Percentiles rank a stretch among this genome's conserved stretches.
Evolutionary conservation across 2,113 vertebrate genomes (phyloP).

Genomic region (Ctenomys sociabilis): DNA sequence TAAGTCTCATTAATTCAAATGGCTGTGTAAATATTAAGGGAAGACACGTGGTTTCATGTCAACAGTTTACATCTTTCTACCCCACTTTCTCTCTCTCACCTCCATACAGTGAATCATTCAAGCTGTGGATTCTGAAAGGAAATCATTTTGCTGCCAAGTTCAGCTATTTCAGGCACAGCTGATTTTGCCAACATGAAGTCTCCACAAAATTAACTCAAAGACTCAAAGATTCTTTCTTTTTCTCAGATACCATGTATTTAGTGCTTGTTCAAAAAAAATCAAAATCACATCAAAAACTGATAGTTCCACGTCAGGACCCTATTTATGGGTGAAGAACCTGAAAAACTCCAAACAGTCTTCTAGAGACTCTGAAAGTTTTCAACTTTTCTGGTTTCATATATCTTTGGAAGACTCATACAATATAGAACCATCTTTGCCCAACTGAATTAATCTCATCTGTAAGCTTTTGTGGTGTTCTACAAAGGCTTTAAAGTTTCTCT

Average conservation of each 20-base stretch:
- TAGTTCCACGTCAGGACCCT: constrained; percentile 62
- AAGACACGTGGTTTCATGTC: background rate
- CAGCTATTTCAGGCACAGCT: background rate
- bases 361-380: constrained; percentile 65
- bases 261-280: constrained; percentile 44
- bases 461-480: constrained; percentile 83
- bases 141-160: background rate
- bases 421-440: constrained; percentile 74
- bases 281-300: constrained; percentile 54
- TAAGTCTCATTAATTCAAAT: constrained; percentile 67
- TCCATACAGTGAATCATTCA: background rate
- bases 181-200: constrained; percentile 59
- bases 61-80: background rate
- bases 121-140: constrained; percentile 15
- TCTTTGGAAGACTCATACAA: constrained; percentile 70
- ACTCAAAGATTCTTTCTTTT: background rate
- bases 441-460: constrained; percentile 84
- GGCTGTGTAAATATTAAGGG: constrained; percentile 20
- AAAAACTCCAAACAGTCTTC: constrained; percentile 62
- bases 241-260: constrained; percentile 29
- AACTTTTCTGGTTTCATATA: constrained; percentile 72
- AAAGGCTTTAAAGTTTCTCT: constrained; percentile 83
- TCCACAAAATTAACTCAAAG: constrained; percentile 59
- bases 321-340: constrained; percentile 55
- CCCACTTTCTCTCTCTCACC: background rate